Percentiles rank a stretch among this genome's conserved stretches.
These are phyloP conservation scores for Anolis sagrei DNA, from an alignment of 2,113 vertebrate genomes.

Conservation along the genomic window DNA sequence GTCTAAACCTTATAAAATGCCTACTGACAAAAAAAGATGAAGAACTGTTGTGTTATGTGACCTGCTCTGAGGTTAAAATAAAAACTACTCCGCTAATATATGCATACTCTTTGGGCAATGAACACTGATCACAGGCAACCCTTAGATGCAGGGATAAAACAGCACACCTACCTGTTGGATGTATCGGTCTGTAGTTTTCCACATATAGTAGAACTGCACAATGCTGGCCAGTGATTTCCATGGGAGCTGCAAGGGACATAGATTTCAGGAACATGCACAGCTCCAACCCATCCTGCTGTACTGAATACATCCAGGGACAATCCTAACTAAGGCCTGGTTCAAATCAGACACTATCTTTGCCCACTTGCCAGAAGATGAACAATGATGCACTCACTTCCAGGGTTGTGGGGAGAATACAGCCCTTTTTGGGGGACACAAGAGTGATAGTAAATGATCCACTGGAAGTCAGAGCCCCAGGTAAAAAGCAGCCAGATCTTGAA, in stretches of 20 bases:
- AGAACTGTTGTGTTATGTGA: background rate
- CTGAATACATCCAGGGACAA: background rate
- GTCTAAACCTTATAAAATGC: no score
- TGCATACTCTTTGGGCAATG: background rate
- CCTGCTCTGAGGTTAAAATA: background rate
- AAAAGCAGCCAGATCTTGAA: no score
- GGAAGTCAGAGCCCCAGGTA: no score
- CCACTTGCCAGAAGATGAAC: background rate
- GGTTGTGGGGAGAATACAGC: background rate
- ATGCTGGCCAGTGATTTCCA: constrained; percentile 96
- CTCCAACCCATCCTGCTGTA: background rate
- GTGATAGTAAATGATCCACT: background rate
- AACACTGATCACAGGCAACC: background rate
- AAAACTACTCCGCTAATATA: background rate
- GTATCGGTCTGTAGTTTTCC: constrained; percentile 97
- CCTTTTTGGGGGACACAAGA: background rate
- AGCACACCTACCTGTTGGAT: constrained; percentile 85
- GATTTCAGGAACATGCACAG: background rate
- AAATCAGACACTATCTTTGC: background rate
- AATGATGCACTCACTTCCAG: no score
- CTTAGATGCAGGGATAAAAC: background rate
- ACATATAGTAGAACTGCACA: constrained; percentile 97
- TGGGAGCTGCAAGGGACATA: constrained; percentile 78
- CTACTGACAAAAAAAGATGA: no score
- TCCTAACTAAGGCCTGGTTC: no score